Evolutionary conservation across 1,140 invertebrate species (phyloP), one percentile per base, ranked within the genome.

Genomic region (Drosophila repleta): DNA sequence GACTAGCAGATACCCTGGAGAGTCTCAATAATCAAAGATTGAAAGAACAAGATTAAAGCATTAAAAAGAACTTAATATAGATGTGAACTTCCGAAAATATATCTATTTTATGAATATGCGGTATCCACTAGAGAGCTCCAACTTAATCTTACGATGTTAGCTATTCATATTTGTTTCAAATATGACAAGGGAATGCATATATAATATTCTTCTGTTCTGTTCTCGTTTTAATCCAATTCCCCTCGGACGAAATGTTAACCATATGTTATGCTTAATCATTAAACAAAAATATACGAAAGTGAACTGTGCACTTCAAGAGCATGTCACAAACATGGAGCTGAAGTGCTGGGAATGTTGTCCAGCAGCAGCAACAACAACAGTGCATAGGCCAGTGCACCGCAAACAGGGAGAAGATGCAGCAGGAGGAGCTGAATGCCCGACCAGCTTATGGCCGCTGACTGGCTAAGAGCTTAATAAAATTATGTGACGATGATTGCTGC

Each of bases 381-480:
- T 73, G 65, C 57, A 69, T n/a, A 49, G 45, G 26, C 21, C 70
- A 73, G 21, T 21, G 61, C 64, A 35, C 67, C 67, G 52, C 67
- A 70, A 70, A 63, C 29, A 63, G 55, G 53, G 32, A 67, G 24
- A 48, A 37, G 48, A n/a, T 52, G 53, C 39, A 18, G 21, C 39
- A 11, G 51, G 17, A 32, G 21, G 13, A 55, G 26, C 41, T 63
- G 39, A 58, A 26, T 29, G 52, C 55, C 48, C 48, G 52, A 15
- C 56, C 32, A 43, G 62, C 26, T 66, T 70, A 56, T 70, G 61
- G 63, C 46, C 21, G 52, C 70, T 46, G 74, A 55, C 64, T 79
- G 74, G 67, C 78, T 87, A 62, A 88, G 75, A 79, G 79, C 83
- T 88, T 88, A 88, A 88, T 88, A 88, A 88, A 88, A 88, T 88